A percentile compares a stretch with the other conserved stretches of the same genome.
phyloP scores from a whole-genome alignment of 2,113 vertebrate genomes.

The Etia nguti region DNA sequence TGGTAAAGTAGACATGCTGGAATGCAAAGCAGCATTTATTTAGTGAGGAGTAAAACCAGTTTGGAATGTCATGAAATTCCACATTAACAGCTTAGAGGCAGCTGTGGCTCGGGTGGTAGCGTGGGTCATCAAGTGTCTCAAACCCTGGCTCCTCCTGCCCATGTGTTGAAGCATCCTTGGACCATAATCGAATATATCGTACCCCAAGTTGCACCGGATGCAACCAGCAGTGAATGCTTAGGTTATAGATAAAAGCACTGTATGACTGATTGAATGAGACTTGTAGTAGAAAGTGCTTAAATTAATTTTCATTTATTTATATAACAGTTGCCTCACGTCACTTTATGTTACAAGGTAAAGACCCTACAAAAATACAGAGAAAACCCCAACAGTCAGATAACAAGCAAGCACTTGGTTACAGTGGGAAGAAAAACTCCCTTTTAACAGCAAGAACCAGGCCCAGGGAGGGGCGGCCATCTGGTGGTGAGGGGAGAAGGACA shows the following conservation, averaged over 20 bases:
- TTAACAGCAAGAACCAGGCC: neutral
- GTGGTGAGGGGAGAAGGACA: rapidly evolving
- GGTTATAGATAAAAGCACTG: neutral
- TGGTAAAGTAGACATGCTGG: neutral
- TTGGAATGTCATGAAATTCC: neutral
- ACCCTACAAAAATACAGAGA: neutral
- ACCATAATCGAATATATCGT: neutral
- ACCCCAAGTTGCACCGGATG: neutral
- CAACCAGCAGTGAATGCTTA: neutral
- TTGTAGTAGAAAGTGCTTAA: neutral
- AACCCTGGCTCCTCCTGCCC: neutral
- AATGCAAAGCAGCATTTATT: neutral
- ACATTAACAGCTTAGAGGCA: neutral
- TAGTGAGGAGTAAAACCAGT: neutral
- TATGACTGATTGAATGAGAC: neutral
- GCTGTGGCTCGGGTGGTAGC: neutral
- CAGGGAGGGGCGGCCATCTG: neutral
- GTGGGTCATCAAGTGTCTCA: neutral
- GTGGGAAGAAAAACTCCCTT: neutral
- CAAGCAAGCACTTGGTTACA: neutral
- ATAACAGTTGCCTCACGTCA: rapidly evolving
- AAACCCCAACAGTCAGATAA: neutral
- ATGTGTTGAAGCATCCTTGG: neutral
- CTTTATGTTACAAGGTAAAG: neutral
- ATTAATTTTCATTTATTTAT: neutral